phyloP scores from a whole-genome alignment of 64 coral and sea anemone species.

The Cladopsammia gracilis region DNA sequence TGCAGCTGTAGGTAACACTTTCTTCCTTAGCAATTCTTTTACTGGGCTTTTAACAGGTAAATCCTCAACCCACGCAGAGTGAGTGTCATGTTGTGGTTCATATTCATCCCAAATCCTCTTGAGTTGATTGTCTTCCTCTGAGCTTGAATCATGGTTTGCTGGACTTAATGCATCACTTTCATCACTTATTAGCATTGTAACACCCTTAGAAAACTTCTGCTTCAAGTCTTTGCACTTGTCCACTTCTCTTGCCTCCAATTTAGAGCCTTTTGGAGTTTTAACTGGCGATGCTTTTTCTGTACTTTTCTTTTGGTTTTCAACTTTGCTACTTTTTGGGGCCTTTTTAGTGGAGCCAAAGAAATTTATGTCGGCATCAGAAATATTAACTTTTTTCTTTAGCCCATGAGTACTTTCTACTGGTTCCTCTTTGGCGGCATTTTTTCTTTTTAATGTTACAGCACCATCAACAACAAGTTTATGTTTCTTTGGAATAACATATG shows the following conservation, averaged over 20 bases:
- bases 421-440: not conserved
- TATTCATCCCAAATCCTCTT: conserved; percentile 44
- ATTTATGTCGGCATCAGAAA: conserved; percentile 34
- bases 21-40: not conserved
- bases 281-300: not conserved
- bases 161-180: conserved; percentile 8
- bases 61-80: not conserved
- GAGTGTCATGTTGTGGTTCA: conserved; percentile 15
- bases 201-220: not conserved
- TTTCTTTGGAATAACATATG: not conserved
- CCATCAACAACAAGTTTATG: not conserved
- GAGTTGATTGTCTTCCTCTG: conserved; percentile 6
- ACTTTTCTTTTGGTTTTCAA: conserved; percentile 5
- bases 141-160: not conserved
- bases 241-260: not conserved
- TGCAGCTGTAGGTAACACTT: not conserved
- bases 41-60: not conserved
- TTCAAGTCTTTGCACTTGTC: not conserved
- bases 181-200: not conserved
- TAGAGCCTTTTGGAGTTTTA: not conserved
- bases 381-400: not conserved
- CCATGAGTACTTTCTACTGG: not conserved
- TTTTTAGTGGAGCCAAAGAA: conserved; percentile 39
- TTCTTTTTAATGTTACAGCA: not conserved
- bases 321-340: not conserved